These are phyloP conservation scores for Drosophila arawakana DNA, from an alignment of 1,140 invertebrate species.

Conservation along the genomic window DNA sequence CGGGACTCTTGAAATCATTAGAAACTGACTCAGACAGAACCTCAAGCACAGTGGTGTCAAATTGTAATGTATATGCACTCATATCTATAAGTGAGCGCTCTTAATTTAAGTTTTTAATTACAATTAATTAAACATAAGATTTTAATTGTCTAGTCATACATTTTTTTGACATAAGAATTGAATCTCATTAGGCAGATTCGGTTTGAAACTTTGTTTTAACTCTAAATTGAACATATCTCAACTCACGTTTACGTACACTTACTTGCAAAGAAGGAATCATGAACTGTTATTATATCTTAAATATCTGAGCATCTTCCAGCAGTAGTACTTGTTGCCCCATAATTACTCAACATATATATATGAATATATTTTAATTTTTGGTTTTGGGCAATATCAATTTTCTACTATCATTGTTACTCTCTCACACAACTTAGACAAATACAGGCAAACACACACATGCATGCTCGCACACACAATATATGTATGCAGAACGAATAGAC, in stretches of 20 bases:
- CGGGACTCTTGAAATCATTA: constrained; percentile 61
- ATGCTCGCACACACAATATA: constrained; percentile 3
- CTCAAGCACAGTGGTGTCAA: constrained; percentile 50
- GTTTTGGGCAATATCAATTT: constrained; percentile 47
- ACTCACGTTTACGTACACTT: not conserved
- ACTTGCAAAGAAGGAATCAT: not conserved
- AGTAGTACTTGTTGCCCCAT: constrained; percentile 42
- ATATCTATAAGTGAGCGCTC: not conserved
- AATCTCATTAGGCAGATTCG: too few relatives aligned
- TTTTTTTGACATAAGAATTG: too few relatives aligned
- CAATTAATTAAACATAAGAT: constrained; percentile 5
- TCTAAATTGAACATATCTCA: not conserved
- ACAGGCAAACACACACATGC: not conserved
- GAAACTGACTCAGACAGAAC: constrained; percentile 71
- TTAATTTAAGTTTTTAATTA: constrained; percentile 10
- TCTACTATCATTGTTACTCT: constrained; percentile 36
- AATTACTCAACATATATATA: not conserved
- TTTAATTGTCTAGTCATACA: not conserved
- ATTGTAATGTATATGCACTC: constrained; percentile 26
- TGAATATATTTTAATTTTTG: not conserved
- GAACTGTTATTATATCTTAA: constrained; percentile 10
- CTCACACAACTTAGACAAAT: not conserved
- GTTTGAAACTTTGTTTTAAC: too few relatives aligned
- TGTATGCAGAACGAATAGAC: constrained; percentile 9
- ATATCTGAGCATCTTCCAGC: not conserved